Evolutionary conservation across 2,888 invertebrate species (phyloP).

Genomic region (Agriotes lineatus): DNA sequence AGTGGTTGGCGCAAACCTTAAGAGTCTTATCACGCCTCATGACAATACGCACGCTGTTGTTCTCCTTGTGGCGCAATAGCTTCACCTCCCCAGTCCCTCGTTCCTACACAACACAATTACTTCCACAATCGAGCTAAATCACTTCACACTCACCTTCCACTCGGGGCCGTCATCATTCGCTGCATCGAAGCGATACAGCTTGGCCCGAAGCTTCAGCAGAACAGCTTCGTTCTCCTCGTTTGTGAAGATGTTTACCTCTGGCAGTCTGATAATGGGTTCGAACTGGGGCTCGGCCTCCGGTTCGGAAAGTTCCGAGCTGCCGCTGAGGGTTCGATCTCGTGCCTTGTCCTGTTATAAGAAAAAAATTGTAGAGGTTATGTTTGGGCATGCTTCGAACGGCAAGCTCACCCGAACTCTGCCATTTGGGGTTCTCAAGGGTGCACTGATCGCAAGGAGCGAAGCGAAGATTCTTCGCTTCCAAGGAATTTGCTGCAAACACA

Average conservation of each 20-base stretch:
- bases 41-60: slow-evolving; percentile 78
- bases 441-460: neutral
- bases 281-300: slow-evolving; percentile 79
- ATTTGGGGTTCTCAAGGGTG: neutral
- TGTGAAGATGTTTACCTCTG: slow-evolving; percentile 78
- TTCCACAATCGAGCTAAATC: neutral
- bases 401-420: slow-evolving; percentile 22
- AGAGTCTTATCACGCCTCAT: slow-evolving; percentile 88
- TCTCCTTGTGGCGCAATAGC: slow-evolving; percentile 77
- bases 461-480: neutral
- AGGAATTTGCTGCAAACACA: neutral
- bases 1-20: slow-evolving; percentile 91
- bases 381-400: neutral
- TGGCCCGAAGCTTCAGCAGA: slow-evolving; percentile 81
- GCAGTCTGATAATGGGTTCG: slow-evolving; percentile 81
- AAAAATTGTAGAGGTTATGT: slow-evolving; percentile 26
- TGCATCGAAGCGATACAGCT: slow-evolving; percentile 83
- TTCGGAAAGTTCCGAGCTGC: slow-evolving; percentile 65
- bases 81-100: slow-evolving; percentile 88
- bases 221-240: slow-evolving; percentile 86
- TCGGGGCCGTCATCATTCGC: slow-evolving; percentile 73
- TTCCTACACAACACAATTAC: slow-evolving; percentile 67
- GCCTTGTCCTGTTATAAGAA: slow-evolving; percentile 14
- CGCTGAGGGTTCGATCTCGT: slow-evolving; percentile 53
- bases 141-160: slow-evolving; percentile 76